Conservation (phyloP, 2,888 invertebrate species). For the Mythimna pallens region DNA sequence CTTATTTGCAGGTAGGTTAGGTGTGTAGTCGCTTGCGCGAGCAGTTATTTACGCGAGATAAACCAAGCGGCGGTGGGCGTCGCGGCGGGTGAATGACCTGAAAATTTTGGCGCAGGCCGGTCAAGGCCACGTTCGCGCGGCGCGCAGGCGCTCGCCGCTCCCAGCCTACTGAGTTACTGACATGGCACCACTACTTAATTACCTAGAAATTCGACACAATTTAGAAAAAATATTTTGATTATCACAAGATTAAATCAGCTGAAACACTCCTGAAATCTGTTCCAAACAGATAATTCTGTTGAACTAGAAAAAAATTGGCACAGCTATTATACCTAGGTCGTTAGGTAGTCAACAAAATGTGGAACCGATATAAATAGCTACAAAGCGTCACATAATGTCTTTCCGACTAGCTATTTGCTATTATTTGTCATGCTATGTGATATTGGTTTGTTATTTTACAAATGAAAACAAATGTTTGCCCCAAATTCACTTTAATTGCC, state of each 20-base stretch:
- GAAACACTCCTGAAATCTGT: slow-evolving; percentile 10
- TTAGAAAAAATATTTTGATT: not conserved
- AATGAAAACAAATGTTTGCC: slow-evolving; percentile 37
- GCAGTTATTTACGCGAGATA: slow-evolving; percentile 85
- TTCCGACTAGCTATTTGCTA: slow-evolving; percentile 24
- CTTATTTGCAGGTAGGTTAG: slow-evolving; percentile 63
- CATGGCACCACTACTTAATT: slow-evolving; percentile 38
- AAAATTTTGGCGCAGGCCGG: slow-evolving; percentile 90
- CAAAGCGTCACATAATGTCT: slow-evolving; percentile 19
- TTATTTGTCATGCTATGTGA: slow-evolving; percentile 31
- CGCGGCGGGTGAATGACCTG: slow-evolving; percentile 88
- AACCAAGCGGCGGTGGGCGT: slow-evolving; percentile 87
- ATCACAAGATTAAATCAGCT: slow-evolving; percentile 1
- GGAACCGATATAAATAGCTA: slow-evolving; percentile 29
- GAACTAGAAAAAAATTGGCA: slow-evolving; percentile 49
- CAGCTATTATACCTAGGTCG: slow-evolving; percentile 13
- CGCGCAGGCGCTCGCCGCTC: slow-evolving; percentile 81
- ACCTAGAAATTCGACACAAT: slow-evolving; percentile 23
- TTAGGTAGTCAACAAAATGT: slow-evolving; percentile 18
- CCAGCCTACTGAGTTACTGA: slow-evolving; percentile 63
- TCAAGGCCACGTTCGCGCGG: slow-evolving; percentile 85
- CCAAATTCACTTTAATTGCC: slow-evolving; percentile 24
- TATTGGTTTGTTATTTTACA: slow-evolving; percentile 36
- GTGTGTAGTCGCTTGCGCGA: slow-evolving; percentile 70
- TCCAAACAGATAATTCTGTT: not conserved